These are phyloP conservation scores for Cheirogaleus medius DNA, from an alignment of 2,113 vertebrate species.

Conservation along the genomic window DNA sequence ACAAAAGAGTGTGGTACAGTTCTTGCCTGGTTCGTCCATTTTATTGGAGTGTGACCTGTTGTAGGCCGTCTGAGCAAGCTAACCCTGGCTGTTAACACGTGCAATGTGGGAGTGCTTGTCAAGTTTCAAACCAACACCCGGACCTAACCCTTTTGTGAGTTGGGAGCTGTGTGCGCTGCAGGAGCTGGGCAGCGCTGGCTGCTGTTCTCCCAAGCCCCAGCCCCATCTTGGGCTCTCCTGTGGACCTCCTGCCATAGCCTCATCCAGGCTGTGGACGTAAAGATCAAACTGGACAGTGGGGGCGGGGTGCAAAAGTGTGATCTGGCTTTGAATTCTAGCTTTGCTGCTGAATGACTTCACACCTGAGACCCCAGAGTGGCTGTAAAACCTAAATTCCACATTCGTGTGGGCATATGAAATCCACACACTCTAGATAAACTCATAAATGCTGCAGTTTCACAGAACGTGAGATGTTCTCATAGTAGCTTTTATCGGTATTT, in stretches of 20 bases:
- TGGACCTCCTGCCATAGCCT: neutral
- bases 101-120: neutral
- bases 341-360: neutral
- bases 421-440: too few species aligned
- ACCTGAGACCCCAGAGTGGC: neutral
- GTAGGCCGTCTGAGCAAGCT: neutral
- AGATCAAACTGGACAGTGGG: neutral
- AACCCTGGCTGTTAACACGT: neutral
- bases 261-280: accelerated
- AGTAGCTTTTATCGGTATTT: neutral
- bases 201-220: neutral
- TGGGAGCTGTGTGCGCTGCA: neutral
- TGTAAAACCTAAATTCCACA: neutral
- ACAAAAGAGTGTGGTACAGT: neutral
- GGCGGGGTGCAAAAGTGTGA: neutral
- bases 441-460: neutral
- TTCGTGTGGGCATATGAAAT: neutral
- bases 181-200: neutral
- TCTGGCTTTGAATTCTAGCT: neutral
- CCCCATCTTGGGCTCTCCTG: neutral
- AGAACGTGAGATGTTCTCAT: neutral
- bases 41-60: neutral
- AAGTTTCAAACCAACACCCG: neutral
- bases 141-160: neutral
- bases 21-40: neutral